Percentiles rank a stretch among this genome's conserved stretches.
phyloP scores from a whole-genome alignment of 2,888 invertebrate species.

The Sialis fuliginosa region DNA sequence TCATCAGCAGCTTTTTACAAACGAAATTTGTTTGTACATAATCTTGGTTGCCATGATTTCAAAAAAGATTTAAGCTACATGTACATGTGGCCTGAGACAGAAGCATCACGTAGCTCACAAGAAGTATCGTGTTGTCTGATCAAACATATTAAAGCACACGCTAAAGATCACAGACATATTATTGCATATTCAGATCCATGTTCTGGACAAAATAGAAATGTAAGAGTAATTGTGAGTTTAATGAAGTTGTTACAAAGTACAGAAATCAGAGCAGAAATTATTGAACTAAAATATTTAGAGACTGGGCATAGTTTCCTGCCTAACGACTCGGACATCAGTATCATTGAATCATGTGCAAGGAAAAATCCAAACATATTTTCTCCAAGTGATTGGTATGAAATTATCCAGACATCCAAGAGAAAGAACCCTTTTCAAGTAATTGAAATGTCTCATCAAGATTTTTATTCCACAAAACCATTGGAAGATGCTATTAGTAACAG shows the following conservation, averaged over 20 bases:
- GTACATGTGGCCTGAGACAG: conserved; percentile 13
- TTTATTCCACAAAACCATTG: too few species aligned
- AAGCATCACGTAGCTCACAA: conserved; percentile 13
- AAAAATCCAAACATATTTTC: conserved; percentile 5
- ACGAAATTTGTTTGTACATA: conserved; percentile 9
- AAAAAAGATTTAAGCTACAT: conserved; percentile 12
- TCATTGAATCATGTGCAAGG: conserved; percentile 9
- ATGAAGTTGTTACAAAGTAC: conserved; percentile 8
- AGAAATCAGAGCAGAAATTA: conserved; percentile 10
- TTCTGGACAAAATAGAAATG: conserved; percentile 8
- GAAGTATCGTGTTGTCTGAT: conserved; percentile 10
- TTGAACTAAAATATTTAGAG: conserved; percentile 10
- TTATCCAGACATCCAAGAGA: too few species aligned
- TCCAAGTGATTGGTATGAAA: background rate
- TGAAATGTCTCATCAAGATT: too few species aligned
- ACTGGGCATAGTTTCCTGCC: conserved; percentile 9
- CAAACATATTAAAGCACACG: conserved; percentile 10
- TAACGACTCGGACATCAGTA: conserved; percentile 9
- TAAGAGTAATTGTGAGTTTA: conserved; percentile 9
- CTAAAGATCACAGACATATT: conserved; percentile 8
- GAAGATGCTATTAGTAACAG: background rate
- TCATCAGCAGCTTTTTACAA: conserved; percentile 9
- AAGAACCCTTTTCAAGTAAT: too few species aligned
- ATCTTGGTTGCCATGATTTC: conserved; percentile 10
- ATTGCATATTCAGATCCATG: conserved; percentile 8